Base-by-base conservation (phyloP, 2,797 vertebrate genomes). In the Scleropages formosus region DNA sequence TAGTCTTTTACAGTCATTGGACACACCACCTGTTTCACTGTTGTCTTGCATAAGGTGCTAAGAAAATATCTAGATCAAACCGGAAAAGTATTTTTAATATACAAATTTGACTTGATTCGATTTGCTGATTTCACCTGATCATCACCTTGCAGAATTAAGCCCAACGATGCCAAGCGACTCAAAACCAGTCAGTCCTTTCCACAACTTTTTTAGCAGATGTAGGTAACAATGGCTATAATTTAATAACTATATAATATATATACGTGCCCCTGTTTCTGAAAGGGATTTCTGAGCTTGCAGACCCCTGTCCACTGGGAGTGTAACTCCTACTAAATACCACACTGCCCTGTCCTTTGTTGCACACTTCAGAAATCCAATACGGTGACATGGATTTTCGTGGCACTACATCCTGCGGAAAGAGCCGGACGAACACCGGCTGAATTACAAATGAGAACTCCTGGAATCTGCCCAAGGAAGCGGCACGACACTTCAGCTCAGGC, bases 301-400 rank as follows among this genome's bases (percentile, higher is more conserved):
- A 56, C 10, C 9, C 53, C 9, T 56, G 9, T 2, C 3, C 53
- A 56, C 2, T 9, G 1, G 1, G 9, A 18, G 9, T 12, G 11
- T 1, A 2, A 53, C 10, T 3, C 18, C 51, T 31, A 51, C 15
- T 4, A 18, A 51, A 71, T 15, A 15, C 22, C 24, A 71, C 58
- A 69, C 51, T 46, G 15, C 9, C n/a, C 12, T 27, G 58, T 31
- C 20, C 44, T 47, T 75, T 59, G 73, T 47, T 59, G 15, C 58
- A n/a, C 20, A 59, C 46, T 22, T 1, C 16, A 75, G 66, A 78
- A 65, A 75, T 75, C 60, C 65, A 64, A 71, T 49, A 75, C 73
- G 58, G 73, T 60, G 20, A 70, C 51, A 71, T n/a, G 51, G 75
- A 73, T 61, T 65, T 64, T 44, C 16, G 15, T 63, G 67, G 59